These are phyloP conservation scores for Sinocyclocheilus anshuiensis DNA, from an alignment of 2,113 vertebrate species.

Conservation along the genomic window DNA sequence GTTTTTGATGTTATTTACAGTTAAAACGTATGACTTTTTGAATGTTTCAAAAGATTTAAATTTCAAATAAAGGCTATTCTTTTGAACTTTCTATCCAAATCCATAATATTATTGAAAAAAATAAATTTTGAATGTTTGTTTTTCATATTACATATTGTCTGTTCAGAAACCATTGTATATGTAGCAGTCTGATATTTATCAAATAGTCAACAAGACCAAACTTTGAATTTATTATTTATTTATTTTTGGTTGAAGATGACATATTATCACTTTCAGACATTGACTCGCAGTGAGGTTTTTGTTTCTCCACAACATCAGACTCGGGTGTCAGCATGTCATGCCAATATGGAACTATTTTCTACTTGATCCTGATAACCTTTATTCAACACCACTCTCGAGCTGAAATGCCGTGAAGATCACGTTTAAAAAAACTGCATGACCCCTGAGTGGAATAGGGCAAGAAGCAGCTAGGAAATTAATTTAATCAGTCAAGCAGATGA, in stretches of 20 bases:
- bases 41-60: no score
- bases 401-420: background rate
- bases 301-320: background rate
- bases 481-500: constrained; percentile 34
- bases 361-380: background rate
- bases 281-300: background rate
- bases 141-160: background rate
- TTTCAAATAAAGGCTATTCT: no score
- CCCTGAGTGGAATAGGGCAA: background rate
- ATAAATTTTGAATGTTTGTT: no score
- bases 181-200: background rate
- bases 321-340: background rate
- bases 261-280: background rate
- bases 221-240: background rate
- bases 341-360: background rate
- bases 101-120: no score
- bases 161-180: background rate
- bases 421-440: background rate
- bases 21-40: no score
- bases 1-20: no score
- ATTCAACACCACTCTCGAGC: background rate
- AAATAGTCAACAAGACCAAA: background rate
- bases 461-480: constrained; percentile 13
- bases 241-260: background rate
- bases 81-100: no score